phyloP scores from a whole-genome alignment of 1,140 invertebrate genomes.

The Trichogramma pretiosum region DNA sequence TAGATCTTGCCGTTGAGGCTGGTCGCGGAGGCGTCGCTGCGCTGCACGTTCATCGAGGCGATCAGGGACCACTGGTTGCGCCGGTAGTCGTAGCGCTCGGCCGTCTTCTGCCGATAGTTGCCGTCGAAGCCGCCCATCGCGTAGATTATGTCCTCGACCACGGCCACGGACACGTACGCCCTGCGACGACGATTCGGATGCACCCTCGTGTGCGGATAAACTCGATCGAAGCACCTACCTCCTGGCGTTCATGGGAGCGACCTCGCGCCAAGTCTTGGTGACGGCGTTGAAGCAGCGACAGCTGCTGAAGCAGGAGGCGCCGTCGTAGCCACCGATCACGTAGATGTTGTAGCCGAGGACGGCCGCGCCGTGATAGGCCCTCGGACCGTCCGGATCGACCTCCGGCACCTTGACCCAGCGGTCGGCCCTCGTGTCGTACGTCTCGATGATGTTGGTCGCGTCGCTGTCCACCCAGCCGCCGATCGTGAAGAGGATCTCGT shows the following conservation, averaged over 20 bases:
- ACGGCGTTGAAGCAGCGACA: conserved; percentile 58
- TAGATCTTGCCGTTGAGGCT: conserved; percentile 61
- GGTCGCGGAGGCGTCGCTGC: conserved; percentile 62
- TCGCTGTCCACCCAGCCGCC: conserved; percentile 68
- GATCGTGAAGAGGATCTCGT: conserved; percentile 63
- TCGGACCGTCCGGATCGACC: conserved; percentile 52
- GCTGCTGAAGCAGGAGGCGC: conserved; percentile 56
- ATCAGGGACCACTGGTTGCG: conserved; percentile 57
- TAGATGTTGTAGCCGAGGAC: conserved; percentile 60
- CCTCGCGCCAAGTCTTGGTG: conserved; percentile 54
- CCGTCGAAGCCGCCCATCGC: conserved; percentile 74
- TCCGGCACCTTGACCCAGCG: conserved; percentile 58
- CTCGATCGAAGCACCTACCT: too few species aligned
- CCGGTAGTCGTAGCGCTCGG: conserved; percentile 64
- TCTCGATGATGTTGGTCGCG: conserved; percentile 65
- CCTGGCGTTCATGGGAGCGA: conserved; percentile 56
- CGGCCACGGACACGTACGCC: conserved; percentile 59
- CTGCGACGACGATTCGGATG: too few species aligned
- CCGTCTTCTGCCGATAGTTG: conserved; percentile 60
- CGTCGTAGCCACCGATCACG: conserved; percentile 61
- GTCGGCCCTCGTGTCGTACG: conserved; percentile 69
- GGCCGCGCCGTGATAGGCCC: conserved; percentile 64
- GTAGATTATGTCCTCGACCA: conserved; percentile 59
- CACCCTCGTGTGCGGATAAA: too few species aligned
- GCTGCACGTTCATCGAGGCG: conserved; percentile 55